These are phyloP conservation scores for Anagrus nilaparvatae DNA, from an alignment of 1,140 invertebrate species.

Conservation along the genomic window DNA sequence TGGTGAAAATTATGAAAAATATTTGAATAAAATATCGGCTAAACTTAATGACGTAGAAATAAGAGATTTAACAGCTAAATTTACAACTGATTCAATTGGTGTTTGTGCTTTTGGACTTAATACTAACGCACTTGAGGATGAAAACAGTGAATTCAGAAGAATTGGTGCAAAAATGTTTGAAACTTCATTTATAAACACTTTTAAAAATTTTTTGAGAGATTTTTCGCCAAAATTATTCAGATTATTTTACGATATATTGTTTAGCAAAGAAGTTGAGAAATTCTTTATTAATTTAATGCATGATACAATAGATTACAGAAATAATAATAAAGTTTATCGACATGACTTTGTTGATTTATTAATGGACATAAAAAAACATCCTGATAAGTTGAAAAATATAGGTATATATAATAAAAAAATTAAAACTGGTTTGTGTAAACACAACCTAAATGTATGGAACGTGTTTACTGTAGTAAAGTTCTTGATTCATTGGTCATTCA, in stretches of 20 bases:
- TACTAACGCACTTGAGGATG: constrained; percentile 37
- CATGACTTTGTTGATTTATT: constrained; percentile 45
- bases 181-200: constrained; percentile 21
- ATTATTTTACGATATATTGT: constrained; percentile 4
- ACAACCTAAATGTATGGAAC: too few relatives aligned
- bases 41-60: constrained; percentile 13
- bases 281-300: constrained; percentile 37
- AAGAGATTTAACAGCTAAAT: constrained; percentile 29
- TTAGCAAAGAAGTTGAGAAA: constrained; percentile 26
- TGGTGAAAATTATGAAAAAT: constrained; percentile 19
- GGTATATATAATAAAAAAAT: constrained; percentile 25
- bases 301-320: constrained; percentile 35
- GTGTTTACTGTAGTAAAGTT: too few relatives aligned
- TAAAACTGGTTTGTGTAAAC: too few relatives aligned
- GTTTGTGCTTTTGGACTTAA: constrained; percentile 39
- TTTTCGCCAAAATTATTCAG: constrained; percentile 8
- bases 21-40: constrained; percentile 11
- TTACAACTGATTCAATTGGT: constrained; percentile 38
- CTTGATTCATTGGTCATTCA: too few relatives aligned
- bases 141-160: constrained; percentile 36
- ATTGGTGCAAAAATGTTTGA: constrained; percentile 28
- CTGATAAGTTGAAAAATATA: neutral
- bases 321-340: constrained; percentile 35
- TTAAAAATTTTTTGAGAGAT: constrained; percentile 18
- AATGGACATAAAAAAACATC: constrained; percentile 40